Evolutionary conservation across 1,140 invertebrate species (phyloP), one percentile per base, ranked within the genome.

Genomic region (Drosophila takahashii): DNA sequence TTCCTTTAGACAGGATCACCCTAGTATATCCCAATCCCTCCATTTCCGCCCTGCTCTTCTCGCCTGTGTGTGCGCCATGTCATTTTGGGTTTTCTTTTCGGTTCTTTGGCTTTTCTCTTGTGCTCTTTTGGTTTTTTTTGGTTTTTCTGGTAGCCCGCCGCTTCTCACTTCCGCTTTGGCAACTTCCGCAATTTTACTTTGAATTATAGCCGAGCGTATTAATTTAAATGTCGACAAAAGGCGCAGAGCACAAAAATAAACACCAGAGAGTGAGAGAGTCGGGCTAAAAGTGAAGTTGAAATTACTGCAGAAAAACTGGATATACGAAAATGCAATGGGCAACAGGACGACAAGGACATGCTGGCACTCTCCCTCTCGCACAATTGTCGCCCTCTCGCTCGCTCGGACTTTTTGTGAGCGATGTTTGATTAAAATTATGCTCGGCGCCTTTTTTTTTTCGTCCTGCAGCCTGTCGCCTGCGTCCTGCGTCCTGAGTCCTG

Each of bases 121-220:
- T 56, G 45, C 60, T 62, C 16, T 11, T 16, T 41, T 37, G 13
- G 13, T 11, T 37, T 41, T 77, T 67, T 45, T n/a, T n/a, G n/a
- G n/a, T n/a, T 69, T 60, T 69, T 53, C 65, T 65, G 83, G 67
- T 42, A 69, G 66, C 56, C 61, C 72, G 66, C 80, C 80, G 81
- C 84, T 87, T 87, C 86, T 90, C 86, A 90, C 85, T 90, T 90
- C 84, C 84, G 84, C 85, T 89, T 89, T 89, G 84, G 84, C 85
- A 89, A 89, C 84, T 89, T 89, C 84, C 84, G 84, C 84, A 89
- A 89, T 89, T 89, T 89, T 89, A 89, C 85, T 89, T 89, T 89
- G 84, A 89, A 90, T 89, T 90, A 89, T 89, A 89, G 84, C 84
- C 77, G 83, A 89, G 84, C 84, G 84, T 89, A 89, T 89, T 89